These are phyloP conservation scores for Aplochiton taeniatus DNA, from an alignment of 2,797 vertebrate genomes.

Conservation along the genomic window DNA sequence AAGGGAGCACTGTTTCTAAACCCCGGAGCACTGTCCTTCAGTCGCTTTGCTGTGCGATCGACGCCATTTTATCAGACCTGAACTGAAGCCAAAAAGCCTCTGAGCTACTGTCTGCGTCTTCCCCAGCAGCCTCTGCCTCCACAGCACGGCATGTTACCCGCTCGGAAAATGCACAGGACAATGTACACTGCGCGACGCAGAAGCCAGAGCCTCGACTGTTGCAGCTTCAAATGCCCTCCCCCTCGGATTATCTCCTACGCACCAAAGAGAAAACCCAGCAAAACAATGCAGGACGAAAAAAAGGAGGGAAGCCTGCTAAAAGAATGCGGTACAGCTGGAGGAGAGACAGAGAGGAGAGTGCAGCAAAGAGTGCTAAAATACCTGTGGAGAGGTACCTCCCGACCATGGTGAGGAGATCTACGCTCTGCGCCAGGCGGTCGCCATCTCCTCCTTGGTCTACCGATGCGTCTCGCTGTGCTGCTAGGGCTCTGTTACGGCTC, in stretches of 20 bases:
- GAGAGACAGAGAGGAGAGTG: constrained; percentile 8
- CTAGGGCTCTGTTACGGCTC: constrained; percentile 78
- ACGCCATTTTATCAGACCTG: constrained; percentile 94
- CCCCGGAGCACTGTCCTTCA: constrained; percentile 62
- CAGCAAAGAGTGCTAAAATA: constrained; percentile 72
- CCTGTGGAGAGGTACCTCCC: constrained; percentile 87
- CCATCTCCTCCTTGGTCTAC: constrained; percentile 57
- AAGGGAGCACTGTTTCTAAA: constrained; percentile 60
- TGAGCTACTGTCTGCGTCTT: constrained; percentile 71
- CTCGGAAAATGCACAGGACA: constrained; percentile 21
- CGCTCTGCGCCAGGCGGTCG: constrained; percentile 77
- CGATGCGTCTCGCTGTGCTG: constrained; percentile 83
- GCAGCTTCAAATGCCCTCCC: constrained; percentile 21
- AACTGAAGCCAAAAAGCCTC: constrained; percentile 82
- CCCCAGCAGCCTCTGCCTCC: constrained; percentile 30
- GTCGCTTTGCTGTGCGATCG: constrained; percentile 78
- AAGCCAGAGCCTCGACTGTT: constrained; percentile 11
- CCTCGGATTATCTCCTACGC: constrained; percentile 24
- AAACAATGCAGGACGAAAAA: constrained; percentile 40
- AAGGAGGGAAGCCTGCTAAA: constrained; percentile 26
- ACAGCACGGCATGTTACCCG: constrained; percentile 28
- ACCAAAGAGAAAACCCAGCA: constrained; percentile 34
- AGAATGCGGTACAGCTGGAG: constrained; percentile 14
- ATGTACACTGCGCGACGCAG: constrained; percentile 58
- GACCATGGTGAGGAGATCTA: constrained; percentile 86